Conservation (phyloP, 2,113 vertebrate genomes). For the Herpetotheres cachinnans region DNA sequence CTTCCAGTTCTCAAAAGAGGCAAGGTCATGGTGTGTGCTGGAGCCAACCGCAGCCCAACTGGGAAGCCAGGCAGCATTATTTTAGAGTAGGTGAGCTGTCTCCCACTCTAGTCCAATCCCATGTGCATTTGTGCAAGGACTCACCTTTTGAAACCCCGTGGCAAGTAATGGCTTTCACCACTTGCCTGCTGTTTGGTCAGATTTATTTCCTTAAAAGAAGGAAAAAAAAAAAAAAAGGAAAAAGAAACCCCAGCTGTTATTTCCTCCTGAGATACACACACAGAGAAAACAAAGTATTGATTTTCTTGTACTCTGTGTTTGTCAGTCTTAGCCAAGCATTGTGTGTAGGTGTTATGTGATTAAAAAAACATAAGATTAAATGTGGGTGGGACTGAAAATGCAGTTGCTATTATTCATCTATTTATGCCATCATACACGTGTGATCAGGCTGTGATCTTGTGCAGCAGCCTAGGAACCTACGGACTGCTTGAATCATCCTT, state of each 20-base stretch:
- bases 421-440: conserved; percentile 5
- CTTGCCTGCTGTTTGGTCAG: background rate
- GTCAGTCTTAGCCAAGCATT: background rate
- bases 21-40: background rate
- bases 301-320: background rate
- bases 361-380: background rate
- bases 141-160: background rate
- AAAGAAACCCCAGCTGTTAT: background rate
- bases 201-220: background rate
- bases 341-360: conserved; percentile 1
- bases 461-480: conserved; percentile 8
- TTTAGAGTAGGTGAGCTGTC: background rate
- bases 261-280: background rate
- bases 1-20: background rate
- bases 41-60: accelerated
- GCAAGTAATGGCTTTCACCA: background rate
- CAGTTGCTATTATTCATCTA: conserved; percentile 42
- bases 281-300: background rate
- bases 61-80: background rate
- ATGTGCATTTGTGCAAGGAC: background rate
- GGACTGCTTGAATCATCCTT: background rate
- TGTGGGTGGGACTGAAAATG: conserved; percentile 45
- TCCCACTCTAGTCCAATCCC: background rate
- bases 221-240: background rate
- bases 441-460: conserved; percentile 8